Evolutionary conservation across 2,888 invertebrate genomes (phyloP).

Genomic region (Drymonia ruficornis): DNA sequence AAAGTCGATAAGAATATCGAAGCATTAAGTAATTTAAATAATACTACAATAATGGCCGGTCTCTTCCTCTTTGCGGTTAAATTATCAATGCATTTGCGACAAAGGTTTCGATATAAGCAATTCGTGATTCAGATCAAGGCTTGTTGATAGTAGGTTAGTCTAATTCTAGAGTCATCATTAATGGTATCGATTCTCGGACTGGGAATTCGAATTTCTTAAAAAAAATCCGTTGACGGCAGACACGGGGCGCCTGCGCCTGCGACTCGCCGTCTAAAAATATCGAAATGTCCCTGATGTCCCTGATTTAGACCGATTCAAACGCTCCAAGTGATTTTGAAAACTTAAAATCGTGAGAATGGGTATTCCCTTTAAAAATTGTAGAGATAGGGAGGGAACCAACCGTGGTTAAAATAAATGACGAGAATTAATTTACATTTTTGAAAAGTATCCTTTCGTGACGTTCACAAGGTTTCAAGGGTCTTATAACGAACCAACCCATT

Average conservation of each 20-base stretch:
- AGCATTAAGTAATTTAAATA: too few species aligned
- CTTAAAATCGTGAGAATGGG: background rate
- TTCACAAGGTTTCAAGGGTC: too few species aligned
- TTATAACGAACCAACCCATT: too few species aligned
- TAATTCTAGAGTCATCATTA: background rate
- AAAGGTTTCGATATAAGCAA: background rate
- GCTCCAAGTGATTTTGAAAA: conserved; percentile 9
- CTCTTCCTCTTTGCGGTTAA: too few species aligned
- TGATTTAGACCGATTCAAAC: conserved; percentile 6
- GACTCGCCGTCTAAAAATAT: conserved; percentile 21
- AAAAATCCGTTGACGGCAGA: background rate
- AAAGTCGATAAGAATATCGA: too few species aligned
- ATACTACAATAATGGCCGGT: too few species aligned
- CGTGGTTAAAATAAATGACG: too few species aligned
- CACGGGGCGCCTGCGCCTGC: conserved; percentile 3
- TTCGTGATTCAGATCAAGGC: background rate
- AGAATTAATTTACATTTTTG: too few species aligned
- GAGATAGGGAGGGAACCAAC: too few species aligned
- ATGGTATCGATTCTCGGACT: background rate
- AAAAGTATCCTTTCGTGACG: too few species aligned
- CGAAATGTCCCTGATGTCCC: conserved; percentile 4
- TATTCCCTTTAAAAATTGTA: too few species aligned
- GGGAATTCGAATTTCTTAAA: background rate
- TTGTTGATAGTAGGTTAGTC: background rate
- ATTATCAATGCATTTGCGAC: background rate